Conservation (phyloP, 92 coral and sea anemone species). For the Zoanthus sociatus region DNA sequence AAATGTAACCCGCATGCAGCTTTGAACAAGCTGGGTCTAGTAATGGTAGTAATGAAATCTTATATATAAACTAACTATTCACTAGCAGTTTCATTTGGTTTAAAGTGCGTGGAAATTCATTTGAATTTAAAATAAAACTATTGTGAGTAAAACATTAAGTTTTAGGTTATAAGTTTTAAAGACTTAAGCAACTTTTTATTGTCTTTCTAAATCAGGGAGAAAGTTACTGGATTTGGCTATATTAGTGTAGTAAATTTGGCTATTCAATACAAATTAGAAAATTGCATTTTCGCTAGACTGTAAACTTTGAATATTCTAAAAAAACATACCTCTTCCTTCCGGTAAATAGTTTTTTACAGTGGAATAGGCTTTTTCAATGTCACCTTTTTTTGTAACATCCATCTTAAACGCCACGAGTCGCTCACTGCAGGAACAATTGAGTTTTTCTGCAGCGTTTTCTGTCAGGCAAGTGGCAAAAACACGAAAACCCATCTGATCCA, state of each 20-base stretch:
- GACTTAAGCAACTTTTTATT: too few species aligned
- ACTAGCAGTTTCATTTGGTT: too few species aligned
- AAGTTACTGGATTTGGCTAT: neutral
- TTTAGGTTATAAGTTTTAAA: too few species aligned
- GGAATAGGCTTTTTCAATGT: slow-evolving; percentile 50
- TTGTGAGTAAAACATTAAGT: too few species aligned
- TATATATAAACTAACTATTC: too few species aligned
- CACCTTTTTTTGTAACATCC: slow-evolving; percentile 48
- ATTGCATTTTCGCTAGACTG: too few species aligned
- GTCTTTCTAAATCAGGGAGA: too few species aligned
- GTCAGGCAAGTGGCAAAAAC: slow-evolving; percentile 62
- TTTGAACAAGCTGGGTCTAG: too few species aligned
- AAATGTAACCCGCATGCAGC: too few species aligned
- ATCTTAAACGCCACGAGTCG: slow-evolving; percentile 46
- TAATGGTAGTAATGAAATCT: too few species aligned
- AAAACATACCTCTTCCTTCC: neutral
- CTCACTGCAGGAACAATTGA: slow-evolving; percentile 48
- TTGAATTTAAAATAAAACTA: too few species aligned
- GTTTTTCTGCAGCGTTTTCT: slow-evolving; percentile 30
- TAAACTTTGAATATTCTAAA: neutral
- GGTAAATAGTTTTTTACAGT: slow-evolving; percentile 14
- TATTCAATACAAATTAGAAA: neutral
- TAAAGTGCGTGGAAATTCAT: too few species aligned
- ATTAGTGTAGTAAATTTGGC: neutral
- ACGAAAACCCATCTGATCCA: slow-evolving; percentile 55